Evolutionary conservation across 2,888 invertebrate species (phyloP), one percentile per base, ranked within the genome.

Genomic region (Sinohyriopsis cumingii): DNA sequence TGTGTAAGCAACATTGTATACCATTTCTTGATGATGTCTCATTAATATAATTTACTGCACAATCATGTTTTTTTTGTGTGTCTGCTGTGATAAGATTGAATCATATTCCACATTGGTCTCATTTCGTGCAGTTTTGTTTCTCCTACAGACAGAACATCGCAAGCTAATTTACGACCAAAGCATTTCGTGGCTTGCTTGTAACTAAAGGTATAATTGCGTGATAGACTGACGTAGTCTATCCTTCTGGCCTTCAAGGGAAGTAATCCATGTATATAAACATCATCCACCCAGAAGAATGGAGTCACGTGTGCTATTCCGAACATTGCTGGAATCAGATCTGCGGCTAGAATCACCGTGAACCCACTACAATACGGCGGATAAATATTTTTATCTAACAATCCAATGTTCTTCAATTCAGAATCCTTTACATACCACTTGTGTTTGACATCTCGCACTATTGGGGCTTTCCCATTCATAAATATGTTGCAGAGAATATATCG

Each of bases 241-340:
- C 53, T 18, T 45, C 15, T 33, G 24, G 22, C 53, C 53, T 54
- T 63, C 53, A 54, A 5, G 7, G 80, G 75, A n/a, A 85, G 71
- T 83, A 97, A 94, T 72, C 97, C 97, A 67, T 97, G 96, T 75
- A 95, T 93, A 90, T 95, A 96, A 75, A 97, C 96, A 91, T 97
- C 97, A 91, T 97, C 97, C 67, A 97, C 92, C 82, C 95, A 95
- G 82, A 97, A 92, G 90, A 95, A 95, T 68, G 93, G 93, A 83
- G 92, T 93, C 79, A 93, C 92, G 75, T 95, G 91, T 54, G 96
- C 94, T 64, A 93, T 93, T n/a, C 90, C 89, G 88, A 94, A 94
- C 70, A 96, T 91, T 82, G 93, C 93, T 72, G 93, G 92, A 61
- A 95, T 92, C 67, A 94, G 92, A 88, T 95, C 94, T 67, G 93